These are phyloP conservation scores for Macquaria ambigua DNA, from an alignment of 2,113 vertebrate species.

Conservation along the genomic window DNA sequence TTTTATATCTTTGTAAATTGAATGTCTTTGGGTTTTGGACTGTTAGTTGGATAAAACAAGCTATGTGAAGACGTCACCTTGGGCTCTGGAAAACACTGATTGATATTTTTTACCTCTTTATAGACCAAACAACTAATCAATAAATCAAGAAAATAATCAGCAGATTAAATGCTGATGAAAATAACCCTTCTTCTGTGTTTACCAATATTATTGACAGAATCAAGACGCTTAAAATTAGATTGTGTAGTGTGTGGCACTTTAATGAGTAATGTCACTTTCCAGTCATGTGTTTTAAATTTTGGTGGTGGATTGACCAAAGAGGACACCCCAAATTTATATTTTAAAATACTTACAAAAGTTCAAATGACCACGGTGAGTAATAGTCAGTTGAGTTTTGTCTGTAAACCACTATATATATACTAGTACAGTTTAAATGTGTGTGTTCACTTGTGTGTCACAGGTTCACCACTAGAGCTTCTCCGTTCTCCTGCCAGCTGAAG, in stretches of 20 bases:
- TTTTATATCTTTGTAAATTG: too few species aligned
- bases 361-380: background rate
- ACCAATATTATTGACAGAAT: background rate
- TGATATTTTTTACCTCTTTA: background rate
- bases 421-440: background rate
- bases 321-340: too few species aligned
- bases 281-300: background rate
- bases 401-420: too few species aligned
- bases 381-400: background rate
- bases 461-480: conserved; percentile 21
- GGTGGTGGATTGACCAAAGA: too few species aligned
- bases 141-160: background rate
- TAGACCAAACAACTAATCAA: background rate
- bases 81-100: background rate
- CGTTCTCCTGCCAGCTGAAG: conserved; percentile 44
- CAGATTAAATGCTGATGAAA: background rate
- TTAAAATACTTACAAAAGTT: too few species aligned
- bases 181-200: background rate
- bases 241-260: too few species aligned
- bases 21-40: too few species aligned
- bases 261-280: background rate
- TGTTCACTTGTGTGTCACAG: conserved; percentile 36
- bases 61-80: too few species aligned
- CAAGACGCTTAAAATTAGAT: background rate
- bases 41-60: too few species aligned